Evolutionary conservation across 2,888 invertebrate species (phyloP).

Genomic region (Galerucella nymphaeae): DNA sequence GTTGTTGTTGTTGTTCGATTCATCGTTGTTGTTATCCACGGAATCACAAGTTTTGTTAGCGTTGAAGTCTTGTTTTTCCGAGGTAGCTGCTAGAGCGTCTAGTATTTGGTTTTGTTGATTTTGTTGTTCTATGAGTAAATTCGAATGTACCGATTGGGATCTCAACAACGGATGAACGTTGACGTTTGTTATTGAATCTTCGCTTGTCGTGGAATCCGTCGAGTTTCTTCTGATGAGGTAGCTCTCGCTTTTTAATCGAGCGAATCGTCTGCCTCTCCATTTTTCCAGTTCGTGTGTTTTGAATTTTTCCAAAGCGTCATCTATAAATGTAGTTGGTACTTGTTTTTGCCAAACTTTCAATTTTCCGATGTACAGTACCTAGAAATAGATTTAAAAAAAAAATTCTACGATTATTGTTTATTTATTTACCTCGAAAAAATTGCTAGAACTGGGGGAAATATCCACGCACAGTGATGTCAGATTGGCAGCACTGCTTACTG

Average conservation of each 20-base stretch:
- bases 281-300: slow-evolving; percentile 82
- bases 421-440: slow-evolving; percentile 84
- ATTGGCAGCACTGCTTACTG: slow-evolving; percentile 69
- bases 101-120: slow-evolving; percentile 23
- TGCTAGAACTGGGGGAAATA: slow-evolving; percentile 87
- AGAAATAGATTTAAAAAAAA: slow-evolving; percentile 36
- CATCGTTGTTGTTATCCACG: slow-evolving; percentile 21
- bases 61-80: slow-evolving; percentile 23
- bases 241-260: slow-evolving; percentile 58
- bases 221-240: slow-evolving; percentile 44
- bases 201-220: slow-evolving; percentile 51
- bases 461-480: slow-evolving; percentile 80
- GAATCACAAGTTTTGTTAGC: not conserved
- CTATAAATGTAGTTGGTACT: slow-evolving; percentile 88
- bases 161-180: slow-evolving; percentile 47
- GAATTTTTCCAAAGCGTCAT: slow-evolving; percentile 89
- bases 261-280: slow-evolving; percentile 55
- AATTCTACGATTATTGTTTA: too few species aligned
- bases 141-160: slow-evolving; percentile 52
- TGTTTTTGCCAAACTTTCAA: slow-evolving; percentile 89
- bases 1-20: slow-evolving; percentile 30
- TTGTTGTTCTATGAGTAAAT: slow-evolving; percentile 36
- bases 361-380: slow-evolving; percentile 92
- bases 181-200: slow-evolving; percentile 38
- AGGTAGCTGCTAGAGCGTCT: slow-evolving; percentile 4